These are phyloP conservation scores for Drosophila navojoa DNA, from an alignment of 1,140 invertebrate species.

Conservation along the genomic window DNA sequence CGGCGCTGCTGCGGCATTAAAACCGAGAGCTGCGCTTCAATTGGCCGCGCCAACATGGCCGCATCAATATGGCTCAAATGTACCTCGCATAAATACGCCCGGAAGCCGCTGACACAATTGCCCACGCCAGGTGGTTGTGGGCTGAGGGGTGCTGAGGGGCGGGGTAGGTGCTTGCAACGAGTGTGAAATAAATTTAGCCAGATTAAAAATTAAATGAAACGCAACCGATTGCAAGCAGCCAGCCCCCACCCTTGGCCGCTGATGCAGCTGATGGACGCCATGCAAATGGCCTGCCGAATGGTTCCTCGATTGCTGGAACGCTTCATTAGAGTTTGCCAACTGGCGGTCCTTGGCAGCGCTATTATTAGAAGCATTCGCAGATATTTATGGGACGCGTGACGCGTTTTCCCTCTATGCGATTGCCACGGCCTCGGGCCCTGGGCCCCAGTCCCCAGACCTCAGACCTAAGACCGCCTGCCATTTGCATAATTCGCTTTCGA, in stretches of 20 bases:
- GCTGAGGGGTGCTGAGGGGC: neutral
- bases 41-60: slow-evolving; percentile 45
- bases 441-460: neutral
- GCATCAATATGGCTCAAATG: slow-evolving; percentile 46
- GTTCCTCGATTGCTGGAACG: slow-evolving; percentile 18
- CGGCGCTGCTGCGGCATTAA: slow-evolving; percentile 60
- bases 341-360: slow-evolving; percentile 44
- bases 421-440: neutral
- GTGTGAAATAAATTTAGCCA: slow-evolving; percentile 73
- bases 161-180: slow-evolving; percentile 36
- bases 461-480: slow-evolving; percentile 32
- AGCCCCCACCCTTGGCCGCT: neutral
- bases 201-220: slow-evolving; percentile 68
- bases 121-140: neutral
- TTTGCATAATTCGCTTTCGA: slow-evolving; percentile 82
- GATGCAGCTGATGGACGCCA: slow-evolving; percentile 31
- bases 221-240: slow-evolving; percentile 16
- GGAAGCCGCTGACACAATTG: slow-evolving; percentile 53
- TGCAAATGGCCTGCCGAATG: slow-evolving; percentile 35
- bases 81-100: slow-evolving; percentile 55
- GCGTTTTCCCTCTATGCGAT: slow-evolving; percentile 29
- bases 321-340: slow-evolving; percentile 31
- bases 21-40: slow-evolving; percentile 55
- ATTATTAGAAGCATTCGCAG: slow-evolving; percentile 76
- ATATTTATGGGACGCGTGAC: slow-evolving; percentile 77